A percentile compares a stretch with the other conserved stretches of the same genome.
These are phyloP conservation scores for Hippocampus barbouri DNA, from an alignment of 2,113 vertebrate species.

Conservation along the genomic window DNA sequence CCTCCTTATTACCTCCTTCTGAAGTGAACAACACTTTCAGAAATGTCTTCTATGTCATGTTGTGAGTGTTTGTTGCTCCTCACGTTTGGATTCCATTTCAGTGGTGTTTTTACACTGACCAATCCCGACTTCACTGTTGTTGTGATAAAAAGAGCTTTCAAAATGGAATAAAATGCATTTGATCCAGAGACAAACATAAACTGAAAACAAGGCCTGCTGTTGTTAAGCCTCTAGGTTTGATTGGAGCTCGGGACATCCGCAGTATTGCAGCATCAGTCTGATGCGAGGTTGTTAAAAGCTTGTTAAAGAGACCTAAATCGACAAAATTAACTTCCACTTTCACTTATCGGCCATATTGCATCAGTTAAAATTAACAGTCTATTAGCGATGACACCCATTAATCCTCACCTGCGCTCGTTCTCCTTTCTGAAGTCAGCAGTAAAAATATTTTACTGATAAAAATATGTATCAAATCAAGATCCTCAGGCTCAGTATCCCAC, in stretches of 20 bases:
- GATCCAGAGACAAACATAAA: neutral
- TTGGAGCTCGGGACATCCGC: neutral
- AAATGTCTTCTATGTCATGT: neutral
- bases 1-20: neutral
- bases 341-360: too few species aligned
- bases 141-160: neutral
- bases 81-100: neutral
- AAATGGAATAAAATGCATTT: neutral
- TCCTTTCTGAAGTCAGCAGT: too few species aligned
- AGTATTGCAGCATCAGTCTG: neutral
- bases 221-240: neutral
- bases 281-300: neutral
- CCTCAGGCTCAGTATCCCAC: too few species aligned
- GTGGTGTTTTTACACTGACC: neutral
- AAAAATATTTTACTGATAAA: too few species aligned
- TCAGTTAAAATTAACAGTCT: too few species aligned
- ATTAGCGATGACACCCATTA: too few species aligned
- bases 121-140: neutral
- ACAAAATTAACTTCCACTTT: too few species aligned
- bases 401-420: too few species aligned
- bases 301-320: neutral
- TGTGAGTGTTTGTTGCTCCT: neutral
- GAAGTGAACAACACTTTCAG: neutral
- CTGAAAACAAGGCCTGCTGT: neutral
- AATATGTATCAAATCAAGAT: too few species aligned